Base-by-base conservation (phyloP, 2,888 invertebrate species). In the Dilophus febrilis region DNA sequence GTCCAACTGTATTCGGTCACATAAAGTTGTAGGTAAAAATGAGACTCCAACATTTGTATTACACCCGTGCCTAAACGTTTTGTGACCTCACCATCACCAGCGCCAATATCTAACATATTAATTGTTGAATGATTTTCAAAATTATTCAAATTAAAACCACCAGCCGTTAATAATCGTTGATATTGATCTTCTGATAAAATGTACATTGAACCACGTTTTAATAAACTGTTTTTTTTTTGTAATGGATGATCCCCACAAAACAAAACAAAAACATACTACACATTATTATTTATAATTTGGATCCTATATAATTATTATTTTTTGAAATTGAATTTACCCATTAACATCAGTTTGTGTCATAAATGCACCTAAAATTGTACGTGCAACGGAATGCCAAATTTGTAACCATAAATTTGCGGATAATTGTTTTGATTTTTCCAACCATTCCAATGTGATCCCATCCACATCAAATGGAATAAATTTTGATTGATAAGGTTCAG, bases 131-230 rank as follows among this genome's bases (percentile, higher is more conserved):
- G 10, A 19, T 34, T 34, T 17, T 8, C 19, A 45, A 52, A 50
- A 17, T 48, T 45, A 12, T 42, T 31, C 4, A 51, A 30, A 36
- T 52, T 43, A 44, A 62, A 60, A 2, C 59, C 59, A 2, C 58
- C 60, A 13, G 51, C 49, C 17, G 46, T 46, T 3, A 63, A 47
- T 3, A 63, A 43, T n/a, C 49, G 48, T 12, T 71, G 66, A 49
- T 92, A 81, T 55, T 95, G 94, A 8, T 71, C 65, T 44, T 74
- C 70, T 0, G 95, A 95, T 50, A 92, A 71, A 37, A 97, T 90
- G 64, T 92, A 95, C 97, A 97, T 97, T 2, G 91, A 91, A 8
- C 97, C 97, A 38, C 97, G 72, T 13, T 82, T 79, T 12, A 94
- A 65, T 64, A 60, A 16, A 14, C 41, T 41, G 16, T 19, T 18